Percentiles rank a stretch among this genome's conserved stretches.
phyloP scores from a whole-genome alignment of 2,888 invertebrate genomes.

The Elegia similella region DNA sequence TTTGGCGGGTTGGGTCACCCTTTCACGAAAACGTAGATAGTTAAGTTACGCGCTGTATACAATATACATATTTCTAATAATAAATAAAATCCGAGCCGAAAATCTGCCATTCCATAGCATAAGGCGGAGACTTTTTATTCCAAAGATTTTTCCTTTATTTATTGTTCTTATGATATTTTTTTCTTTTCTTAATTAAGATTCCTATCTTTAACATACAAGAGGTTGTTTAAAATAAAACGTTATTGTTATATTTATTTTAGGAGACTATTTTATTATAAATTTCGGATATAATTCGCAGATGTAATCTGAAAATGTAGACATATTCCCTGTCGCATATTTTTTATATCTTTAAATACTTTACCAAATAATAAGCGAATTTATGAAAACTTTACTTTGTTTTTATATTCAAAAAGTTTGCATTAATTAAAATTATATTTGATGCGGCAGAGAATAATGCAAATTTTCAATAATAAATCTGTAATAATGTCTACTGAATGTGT shows the following conservation, averaged over 20 bases:
- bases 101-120: neutral
- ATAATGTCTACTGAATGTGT: slow-evolving; percentile 26
- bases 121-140: slow-evolving; percentile 17
- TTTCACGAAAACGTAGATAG: too few species aligned
- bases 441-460: slow-evolving; percentile 10
- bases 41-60: too few species aligned
- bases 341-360: neutral
- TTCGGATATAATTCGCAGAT: slow-evolving; percentile 10
- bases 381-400: neutral
- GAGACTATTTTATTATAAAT: slow-evolving; percentile 16
- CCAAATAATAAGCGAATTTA: neutral
- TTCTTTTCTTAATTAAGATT: too few species aligned
- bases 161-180: too few species aligned
- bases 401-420: neutral
- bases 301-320: slow-evolving; percentile 4
- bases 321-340: neutral
- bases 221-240: slow-evolving; percentile 19
- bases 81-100: neutral
- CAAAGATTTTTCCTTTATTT: neutral
- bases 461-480: slow-evolving; percentile 21
- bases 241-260: slow-evolving; percentile 20
- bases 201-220: slow-evolving; percentile 22
- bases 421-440: neutral
- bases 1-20: too few species aligned
- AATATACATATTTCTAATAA: too few species aligned